These are phyloP conservation scores for Agrilus mali DNA, from an alignment of 2,888 invertebrate species.

Conservation along the genomic window DNA sequence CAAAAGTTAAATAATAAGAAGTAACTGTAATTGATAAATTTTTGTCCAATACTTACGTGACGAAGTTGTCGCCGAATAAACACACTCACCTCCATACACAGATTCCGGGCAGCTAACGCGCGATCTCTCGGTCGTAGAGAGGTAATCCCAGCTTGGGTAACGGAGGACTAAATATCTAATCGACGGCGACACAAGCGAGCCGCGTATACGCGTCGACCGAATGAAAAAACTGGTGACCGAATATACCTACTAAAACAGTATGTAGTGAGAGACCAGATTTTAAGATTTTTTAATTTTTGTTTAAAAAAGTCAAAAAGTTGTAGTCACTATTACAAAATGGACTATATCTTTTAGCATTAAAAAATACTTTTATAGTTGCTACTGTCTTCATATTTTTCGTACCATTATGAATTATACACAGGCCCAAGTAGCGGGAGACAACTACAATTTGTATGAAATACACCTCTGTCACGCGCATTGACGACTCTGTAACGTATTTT, in stretches of 20 bases:
- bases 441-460: too few species aligned
- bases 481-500: too few species aligned
- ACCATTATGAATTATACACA: too few species aligned
- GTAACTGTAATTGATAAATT: slow-evolving; percentile 4
- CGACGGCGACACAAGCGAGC: too few species aligned
- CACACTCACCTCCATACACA: slow-evolving; percentile 5
- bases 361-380: too few species aligned
- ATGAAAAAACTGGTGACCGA: not conserved
- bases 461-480: too few species aligned
- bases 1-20: slow-evolving; percentile 4
- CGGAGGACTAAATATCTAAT: too few species aligned
- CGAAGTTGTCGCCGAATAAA: slow-evolving; percentile 6
- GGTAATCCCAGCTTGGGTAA: not conserved
- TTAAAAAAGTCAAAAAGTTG: too few species aligned
- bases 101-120: slow-evolving; percentile 5
- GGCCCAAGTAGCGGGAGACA: too few species aligned
- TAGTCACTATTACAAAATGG: too few species aligned
- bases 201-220: not conserved
- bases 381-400: too few species aligned
- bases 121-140: not conserved
- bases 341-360: too few species aligned
- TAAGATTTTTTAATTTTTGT: not conserved
- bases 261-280: not conserved
- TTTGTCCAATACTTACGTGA: slow-evolving; percentile 10
- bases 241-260: not conserved